Conservation (phyloP, 2,888 invertebrate genomes). For the Periphyllus acericola region DNA sequence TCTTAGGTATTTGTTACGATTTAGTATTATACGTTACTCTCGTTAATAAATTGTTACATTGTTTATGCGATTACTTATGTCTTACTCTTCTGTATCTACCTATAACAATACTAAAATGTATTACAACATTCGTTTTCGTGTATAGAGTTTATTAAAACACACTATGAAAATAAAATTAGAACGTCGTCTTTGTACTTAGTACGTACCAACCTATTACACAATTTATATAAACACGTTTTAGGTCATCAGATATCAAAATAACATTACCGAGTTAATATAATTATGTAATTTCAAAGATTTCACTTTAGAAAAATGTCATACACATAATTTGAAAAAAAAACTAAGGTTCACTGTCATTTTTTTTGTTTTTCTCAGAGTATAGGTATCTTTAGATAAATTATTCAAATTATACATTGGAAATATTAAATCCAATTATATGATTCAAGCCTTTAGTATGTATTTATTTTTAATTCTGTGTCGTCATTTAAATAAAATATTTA, state of each 20-base stretch:
- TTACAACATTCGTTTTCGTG: background rate
- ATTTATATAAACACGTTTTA: background rate
- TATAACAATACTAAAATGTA: background rate
- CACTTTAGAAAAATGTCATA: background rate
- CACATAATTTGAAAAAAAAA: background rate
- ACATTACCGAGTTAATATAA: background rate
- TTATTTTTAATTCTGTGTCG: too few species aligned
- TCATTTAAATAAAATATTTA: too few species aligned
- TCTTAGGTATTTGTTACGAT: too few species aligned
- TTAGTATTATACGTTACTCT: background rate
- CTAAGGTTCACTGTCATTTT: too few species aligned
- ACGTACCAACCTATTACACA: background rate
- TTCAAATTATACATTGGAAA: too few species aligned
- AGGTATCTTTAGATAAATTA: too few species aligned
- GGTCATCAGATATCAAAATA: slow-evolving; percentile 2
- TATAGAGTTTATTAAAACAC: background rate
- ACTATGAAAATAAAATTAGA: background rate
- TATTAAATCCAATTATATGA: too few species aligned
- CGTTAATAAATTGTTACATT: background rate
- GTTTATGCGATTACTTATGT: background rate
- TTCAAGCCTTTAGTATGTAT: too few species aligned
- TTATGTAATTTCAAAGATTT: background rate
- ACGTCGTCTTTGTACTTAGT: background rate
- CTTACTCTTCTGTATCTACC: background rate
- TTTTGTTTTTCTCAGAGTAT: too few species aligned